Evolutionary conservation across 2,797 vertebrate genomes (phyloP), one percentile per base, ranked within the genome.

Genomic region (Pipistrellus nathusii): DNA sequence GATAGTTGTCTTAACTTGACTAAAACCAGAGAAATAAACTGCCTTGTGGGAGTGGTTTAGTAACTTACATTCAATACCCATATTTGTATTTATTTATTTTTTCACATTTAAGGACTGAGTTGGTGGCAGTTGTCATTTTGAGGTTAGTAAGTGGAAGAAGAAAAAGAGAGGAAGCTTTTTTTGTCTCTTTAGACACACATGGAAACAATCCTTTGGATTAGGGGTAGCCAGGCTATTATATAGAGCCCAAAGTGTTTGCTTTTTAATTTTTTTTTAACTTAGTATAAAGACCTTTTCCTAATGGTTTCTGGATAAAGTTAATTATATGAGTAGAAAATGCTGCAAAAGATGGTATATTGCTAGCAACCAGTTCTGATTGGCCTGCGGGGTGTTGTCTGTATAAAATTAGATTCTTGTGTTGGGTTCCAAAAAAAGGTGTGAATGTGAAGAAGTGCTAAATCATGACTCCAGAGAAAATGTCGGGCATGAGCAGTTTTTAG

Each of bases 361-460:
- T 96, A 96, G 96, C 95, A 96, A 77, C 88, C 96, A 68, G 6
- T 86, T 88, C 93, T 97, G 96, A 97, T 86, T 97, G 97, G 97
- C 90, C 96, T 94, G 81, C 94, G 88, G 92, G 93, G 96, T 94
- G 97, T 97, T 98, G 97, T 97, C 97, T 98, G 96, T 96, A 96
- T 97, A 98, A 98, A 97, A 98, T 96, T 97, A 97, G 96, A 97
- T 96, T 85, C 83, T 96, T 94, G 78, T 30, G 76, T 76, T 95
- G 4, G 57, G 94, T 97, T 98, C 98, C 97, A 97, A 97, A 98
- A 97, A 96, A 94, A 96, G 91, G 95, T 96, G 97, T 97, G 97
- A 97, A 97, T 97, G 94, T 96, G 96, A 97, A 97, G 97, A 98
- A 98, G 97, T 97, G 96, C 94, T 97, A 98, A 97, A 97, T 97